Base-by-base conservation (phyloP, 1,140 invertebrate species). In the Chelonus insularis region DNA sequence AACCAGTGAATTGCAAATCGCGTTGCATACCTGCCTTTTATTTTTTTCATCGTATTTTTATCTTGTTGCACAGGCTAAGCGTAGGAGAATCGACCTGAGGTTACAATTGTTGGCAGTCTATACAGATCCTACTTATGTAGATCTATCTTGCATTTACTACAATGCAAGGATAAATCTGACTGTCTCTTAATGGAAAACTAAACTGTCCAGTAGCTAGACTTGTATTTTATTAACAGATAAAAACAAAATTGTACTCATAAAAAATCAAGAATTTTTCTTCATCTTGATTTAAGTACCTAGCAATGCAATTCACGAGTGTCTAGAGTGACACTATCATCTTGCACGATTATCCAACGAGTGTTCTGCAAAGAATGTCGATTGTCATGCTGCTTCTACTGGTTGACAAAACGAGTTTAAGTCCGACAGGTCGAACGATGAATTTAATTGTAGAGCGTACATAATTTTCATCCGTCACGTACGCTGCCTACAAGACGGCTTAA, bases 1-100 rank as follows among this genome's bases (percentile, higher is more conserved):
- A 66, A 62, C 62, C 64, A 66, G 52, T 63, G 61, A 63, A 66
- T 66, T 61, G 65, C 61, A 63, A 66, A 66, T 63, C 65, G 61
- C 58, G 23, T 57, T 59, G 54, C 61, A 63, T 63, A 63, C 61
- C 55, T 57, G 63, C 57, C 55, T 63, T 23, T 23, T 45, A 50
- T 56, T 56, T 62, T 16, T 21, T 55, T 29, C 58, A 37, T 58
- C 20, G 36, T 61, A 45, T 58, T 43, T 23, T 60, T 57, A 7
- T 23, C 20, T 1, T 47, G 6, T 34, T 8, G 18, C 11, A 14
- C 21, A 18, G 47, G 36, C 45, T 25, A 18, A 58, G 32, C 43
- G 43, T 58, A 58, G 43, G 56, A 48, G 56, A 34, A 25, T 37
- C 45, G 18, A 48, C 57, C 29, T 12, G 21, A 32, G 36, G 45